phyloP scores from a whole-genome alignment of 2,113 vertebrate genomes.

The Anarhynchus alexandrinus region DNA sequence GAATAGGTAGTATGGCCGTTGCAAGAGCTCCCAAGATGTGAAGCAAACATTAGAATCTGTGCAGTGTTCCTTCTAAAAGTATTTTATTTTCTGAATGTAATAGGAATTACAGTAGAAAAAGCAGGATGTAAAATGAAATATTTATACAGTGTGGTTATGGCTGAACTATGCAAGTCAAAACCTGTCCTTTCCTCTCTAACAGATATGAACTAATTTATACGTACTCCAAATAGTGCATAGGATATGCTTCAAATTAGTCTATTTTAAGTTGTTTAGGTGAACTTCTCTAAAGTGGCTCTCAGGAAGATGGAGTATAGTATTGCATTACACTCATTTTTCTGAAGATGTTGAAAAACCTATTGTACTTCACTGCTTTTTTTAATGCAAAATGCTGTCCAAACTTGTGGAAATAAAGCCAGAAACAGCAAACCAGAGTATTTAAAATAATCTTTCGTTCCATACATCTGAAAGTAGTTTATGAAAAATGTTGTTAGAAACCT shows the following conservation, averaged over 20 bases:
- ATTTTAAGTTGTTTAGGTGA: background rate
- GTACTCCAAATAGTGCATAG: background rate
- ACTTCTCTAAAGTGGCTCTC: background rate
- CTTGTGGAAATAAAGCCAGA: conserved; percentile 14
- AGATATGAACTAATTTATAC: background rate
- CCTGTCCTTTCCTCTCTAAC: background rate
- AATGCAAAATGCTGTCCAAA: background rate
- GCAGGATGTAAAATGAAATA: background rate
- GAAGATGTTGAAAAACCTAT: background rate
- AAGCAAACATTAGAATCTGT: background rate
- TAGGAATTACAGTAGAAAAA: background rate
- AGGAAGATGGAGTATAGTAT: background rate
- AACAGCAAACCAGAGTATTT: background rate
- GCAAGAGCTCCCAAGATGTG: background rate
- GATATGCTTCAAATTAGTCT: background rate
- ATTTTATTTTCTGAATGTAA: background rate
- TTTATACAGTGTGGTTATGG: background rate
- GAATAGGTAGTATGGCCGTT: background rate
- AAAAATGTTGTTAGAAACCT: conserved; percentile 1
- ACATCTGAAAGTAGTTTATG: conserved; percentile 44
- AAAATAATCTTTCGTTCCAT: background rate
- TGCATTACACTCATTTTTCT: background rate
- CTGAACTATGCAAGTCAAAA: background rate
- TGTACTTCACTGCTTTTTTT: background rate
- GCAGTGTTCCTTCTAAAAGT: background rate